Evolutionary conservation across 2,797 vertebrate genomes (phyloP), one percentile per base, ranked within the genome.

Genomic region (Stomatorhinus walkeri): DNA sequence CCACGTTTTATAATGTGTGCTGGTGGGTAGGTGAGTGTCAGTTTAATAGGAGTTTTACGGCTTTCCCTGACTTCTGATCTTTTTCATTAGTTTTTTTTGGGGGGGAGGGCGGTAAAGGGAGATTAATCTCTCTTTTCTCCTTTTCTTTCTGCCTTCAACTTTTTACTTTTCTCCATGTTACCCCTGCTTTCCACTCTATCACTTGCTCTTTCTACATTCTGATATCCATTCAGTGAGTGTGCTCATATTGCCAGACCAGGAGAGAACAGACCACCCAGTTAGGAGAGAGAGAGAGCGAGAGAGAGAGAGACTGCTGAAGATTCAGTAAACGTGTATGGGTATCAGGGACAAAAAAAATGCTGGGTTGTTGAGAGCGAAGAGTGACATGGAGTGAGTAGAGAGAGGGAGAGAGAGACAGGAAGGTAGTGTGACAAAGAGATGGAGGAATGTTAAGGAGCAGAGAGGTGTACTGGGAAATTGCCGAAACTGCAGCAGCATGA

Each of bases 401-500:
- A 96, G 40, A 40, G 36, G 3, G 96, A 95, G 54, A 0, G 68
- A 88, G 90, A 89, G 89, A 91, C 87, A 94, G 32, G 91, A 90
- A 90, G 89, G 90, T 92, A 92, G 91, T 68, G 56, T 92, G 92
- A 90, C 87, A 91, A 89, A 89, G 89, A 88, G 87, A 59, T 24
- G 64, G 68, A 87, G 22, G 88, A 84, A 68, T 52, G 51, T 32
- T 52, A 87, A 51, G 89, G 59, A 51, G 89, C 51, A 68, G 61
- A 83, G 83, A 89, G 87, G 76, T 88, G 59, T 89, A 88, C 59
- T 86, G 59, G 88, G 88, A 79, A 85, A 90, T 76, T 93, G 92
- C 91, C 92, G 89, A 91, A 90, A 94, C 92, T 91, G 92, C 92
- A 94, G 89, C 92, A 92, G 91, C 91, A 92, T 93, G 91, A 93